Evolutionary conservation across 2,113 vertebrate genomes (phyloP), one percentile per base, ranked within the genome.

Genomic region (Megalops atlanticus): DNA sequence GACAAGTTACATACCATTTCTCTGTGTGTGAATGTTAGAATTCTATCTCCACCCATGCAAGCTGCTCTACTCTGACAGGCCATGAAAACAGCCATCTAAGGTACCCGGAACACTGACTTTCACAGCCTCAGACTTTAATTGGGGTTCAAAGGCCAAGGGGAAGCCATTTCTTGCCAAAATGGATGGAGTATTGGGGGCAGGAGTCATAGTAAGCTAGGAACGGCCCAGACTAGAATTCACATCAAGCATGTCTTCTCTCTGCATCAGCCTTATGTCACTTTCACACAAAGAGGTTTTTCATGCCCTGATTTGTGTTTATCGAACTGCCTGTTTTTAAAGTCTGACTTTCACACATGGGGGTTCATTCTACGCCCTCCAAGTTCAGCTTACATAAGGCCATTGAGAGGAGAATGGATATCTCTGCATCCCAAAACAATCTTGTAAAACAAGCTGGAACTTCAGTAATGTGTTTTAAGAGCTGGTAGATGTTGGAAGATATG

Each of bases 61-160:
- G 36, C 27, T n/a, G 14, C 36, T 38, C 21, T 58, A 39, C 35
- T 47, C 79, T 31, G 47, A 80, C 31, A 38, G 24, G 69, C 78
- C 6, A 70, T 70, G 68, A 35, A 12, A 70, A 70, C 27, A 12
- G 70, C 33, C 40, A 52, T 41, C 45, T 4, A 31, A 73, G 69
- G 47, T 33, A 35, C 79, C 74, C 21, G n/a, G 71, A 7, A 36
- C 33, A 27, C 45, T 74, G 79, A 74, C 70, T 80, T 74, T 41
- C 36, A 80, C 45, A 24, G 35, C 33, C 71, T 74, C 72, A 80
- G 74, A 80, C 79, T 74, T 80, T 80, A 80, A 80, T 58, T 80
- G 43, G 71, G 47, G 79, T 70, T 58, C 43, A 80, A 74, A 74
- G 71, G 69, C 70, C 71, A 58, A 79, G 47, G 38, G 49, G 79